A percentile compares a stretch with the other conserved stretches of the same genome.
phyloP scores from a whole-genome alignment of 2,797 vertebrate species.

The Pelobates cultripes region DNA sequence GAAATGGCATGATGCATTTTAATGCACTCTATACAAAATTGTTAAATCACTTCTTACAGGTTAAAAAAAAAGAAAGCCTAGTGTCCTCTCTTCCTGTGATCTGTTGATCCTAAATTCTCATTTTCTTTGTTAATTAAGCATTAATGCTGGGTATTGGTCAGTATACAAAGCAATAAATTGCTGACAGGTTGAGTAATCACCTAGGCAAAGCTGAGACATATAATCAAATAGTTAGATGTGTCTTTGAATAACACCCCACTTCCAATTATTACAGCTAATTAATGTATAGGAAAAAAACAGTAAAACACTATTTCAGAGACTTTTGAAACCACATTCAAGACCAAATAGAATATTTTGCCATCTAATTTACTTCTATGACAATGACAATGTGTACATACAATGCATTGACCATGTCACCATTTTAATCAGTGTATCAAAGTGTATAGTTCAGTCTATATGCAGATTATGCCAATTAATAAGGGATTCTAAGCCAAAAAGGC shows the following conservation, averaged over 20 bases:
- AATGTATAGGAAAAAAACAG: slow-evolving; percentile 12
- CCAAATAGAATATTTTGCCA: background rate
- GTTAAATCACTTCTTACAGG: too few species aligned
- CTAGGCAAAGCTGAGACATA: slow-evolving; percentile 49
- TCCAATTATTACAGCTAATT: slow-evolving; percentile 54
- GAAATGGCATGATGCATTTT: too few species aligned
- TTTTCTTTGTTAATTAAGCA: slow-evolving; percentile 56
- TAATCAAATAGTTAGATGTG: slow-evolving; percentile 53
- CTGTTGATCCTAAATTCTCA: slow-evolving; percentile 46
- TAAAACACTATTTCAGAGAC: background rate
- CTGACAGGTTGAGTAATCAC: slow-evolving; percentile 56
- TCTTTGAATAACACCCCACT: slow-evolving; percentile 48
- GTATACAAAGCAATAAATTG: slow-evolving; percentile 56
- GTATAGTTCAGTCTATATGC: too few species aligned
- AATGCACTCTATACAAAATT: too few species aligned
- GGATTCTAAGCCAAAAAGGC: too few species aligned
- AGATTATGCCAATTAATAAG: too few species aligned
- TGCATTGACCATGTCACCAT: too few species aligned
- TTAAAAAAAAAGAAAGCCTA: too few species aligned
- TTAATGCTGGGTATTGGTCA: slow-evolving; percentile 50
- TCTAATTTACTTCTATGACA: too few species aligned
- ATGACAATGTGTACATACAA: too few species aligned
- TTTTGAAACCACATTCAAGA: slow-evolving; percentile 4
- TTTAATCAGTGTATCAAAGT: too few species aligned
- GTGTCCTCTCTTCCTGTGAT: slow-evolving; percentile 20